Conservation (phyloP, 2,797 vertebrate genomes). For the Lithobates sylvaticus region DNA sequence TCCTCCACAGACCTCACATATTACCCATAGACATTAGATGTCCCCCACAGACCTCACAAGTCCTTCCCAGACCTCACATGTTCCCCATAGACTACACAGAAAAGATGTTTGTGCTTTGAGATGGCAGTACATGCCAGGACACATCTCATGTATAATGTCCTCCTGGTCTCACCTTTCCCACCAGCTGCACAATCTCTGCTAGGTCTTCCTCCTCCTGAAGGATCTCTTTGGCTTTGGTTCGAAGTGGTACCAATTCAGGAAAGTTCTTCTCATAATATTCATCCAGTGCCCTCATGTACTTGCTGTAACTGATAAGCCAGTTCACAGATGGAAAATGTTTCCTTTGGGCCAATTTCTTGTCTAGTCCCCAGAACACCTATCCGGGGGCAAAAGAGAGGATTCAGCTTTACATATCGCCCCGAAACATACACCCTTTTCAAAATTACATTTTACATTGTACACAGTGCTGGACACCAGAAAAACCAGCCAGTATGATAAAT, state of each 20-base stretch:
- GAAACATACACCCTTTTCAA: too few species aligned
- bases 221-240: conserved; percentile 67
- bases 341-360: conserved; percentile 72
- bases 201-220: conserved; percentile 73
- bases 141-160: too few species aligned
- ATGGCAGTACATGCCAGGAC: too few species aligned
- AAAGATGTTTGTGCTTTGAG: too few species aligned
- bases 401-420: not conserved
- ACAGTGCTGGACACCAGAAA: not conserved
- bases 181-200: conserved; percentile 71
- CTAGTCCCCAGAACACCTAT: conserved; percentile 74
- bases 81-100: too few species aligned
- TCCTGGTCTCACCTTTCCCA: conserved; percentile 67
- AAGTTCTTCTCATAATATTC: conserved; percentile 68
- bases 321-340: conserved; percentile 72
- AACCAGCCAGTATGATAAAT: not conserved
- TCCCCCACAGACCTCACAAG: too few species aligned
- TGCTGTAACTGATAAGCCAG: conserved; percentile 74
- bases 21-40: too few species aligned
- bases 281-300: conserved; percentile 69
- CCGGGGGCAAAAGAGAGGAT: not conserved
- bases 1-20: too few species aligned
- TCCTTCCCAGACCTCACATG: too few species aligned
- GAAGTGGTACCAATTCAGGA: conserved; percentile 66
- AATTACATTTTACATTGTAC: too few species aligned